phyloP scores from a whole-genome alignment of 1,140 invertebrate species.

The Rhyacophila brunnea region DNA sequence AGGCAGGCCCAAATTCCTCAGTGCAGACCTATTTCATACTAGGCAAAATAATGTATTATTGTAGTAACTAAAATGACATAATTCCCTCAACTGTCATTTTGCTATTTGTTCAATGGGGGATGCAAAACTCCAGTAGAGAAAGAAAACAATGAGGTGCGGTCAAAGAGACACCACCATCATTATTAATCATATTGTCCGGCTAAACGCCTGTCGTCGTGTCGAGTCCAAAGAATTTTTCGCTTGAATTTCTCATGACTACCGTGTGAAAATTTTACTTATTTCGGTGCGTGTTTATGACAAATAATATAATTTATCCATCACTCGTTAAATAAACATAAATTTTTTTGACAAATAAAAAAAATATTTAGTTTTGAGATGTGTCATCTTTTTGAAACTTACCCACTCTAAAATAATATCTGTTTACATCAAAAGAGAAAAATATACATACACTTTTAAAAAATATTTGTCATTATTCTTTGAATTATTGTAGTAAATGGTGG shows the following conservation, averaged over 20 bases:
- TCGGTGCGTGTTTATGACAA: neutral
- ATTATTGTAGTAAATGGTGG: no score
- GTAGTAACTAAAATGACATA: constrained; percentile 17
- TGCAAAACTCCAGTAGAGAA: neutral
- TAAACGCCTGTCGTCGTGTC: constrained; percentile 13
- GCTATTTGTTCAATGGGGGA: constrained; percentile 7
- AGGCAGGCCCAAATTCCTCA: no score
- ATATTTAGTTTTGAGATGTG: no score
- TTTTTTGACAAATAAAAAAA: no score
- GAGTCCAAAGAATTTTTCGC: neutral
- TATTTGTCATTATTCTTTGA: no score
- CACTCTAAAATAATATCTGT: no score
- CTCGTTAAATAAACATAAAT: no score
- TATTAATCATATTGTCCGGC: constrained; percentile 15
- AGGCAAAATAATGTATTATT: neutral
- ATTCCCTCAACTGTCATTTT: constrained; percentile 7
- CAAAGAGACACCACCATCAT: constrained; percentile 2
- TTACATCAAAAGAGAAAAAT: no score
- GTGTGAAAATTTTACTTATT: neutral
- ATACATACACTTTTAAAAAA: no score
- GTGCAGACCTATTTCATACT: no score
- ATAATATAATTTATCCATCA: neutral
- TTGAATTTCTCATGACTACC: constrained; percentile 1
- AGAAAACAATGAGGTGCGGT: constrained; percentile 8
- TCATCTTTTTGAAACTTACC: no score